These are phyloP conservation scores for Lasiurus cinereus DNA, from an alignment of 2,113 vertebrate species.

Conservation along the genomic window DNA sequence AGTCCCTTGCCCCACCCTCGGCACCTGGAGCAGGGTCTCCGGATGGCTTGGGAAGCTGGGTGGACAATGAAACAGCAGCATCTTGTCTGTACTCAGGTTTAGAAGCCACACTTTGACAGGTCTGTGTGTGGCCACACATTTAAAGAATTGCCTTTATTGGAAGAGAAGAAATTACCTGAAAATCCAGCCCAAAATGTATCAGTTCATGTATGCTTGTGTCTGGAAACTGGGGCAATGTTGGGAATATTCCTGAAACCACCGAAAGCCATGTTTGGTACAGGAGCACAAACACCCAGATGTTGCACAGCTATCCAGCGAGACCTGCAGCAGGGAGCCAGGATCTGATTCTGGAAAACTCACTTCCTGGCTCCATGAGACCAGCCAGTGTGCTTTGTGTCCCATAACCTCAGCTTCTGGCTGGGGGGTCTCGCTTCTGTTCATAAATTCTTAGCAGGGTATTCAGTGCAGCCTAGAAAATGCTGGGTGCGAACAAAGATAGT, in stretches of 20 bases:
- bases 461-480: fast-evolving
- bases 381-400: fast-evolving
- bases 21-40: neutral
- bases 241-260: no score
- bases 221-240: no score
- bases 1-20: no score
- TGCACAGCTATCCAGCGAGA: no score
- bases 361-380: fast-evolving
- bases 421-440: fast-evolving
- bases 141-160: neutral
- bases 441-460: neutral
- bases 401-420: fast-evolving
- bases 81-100: fast-evolving
- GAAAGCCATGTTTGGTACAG: no score
- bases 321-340: no score
- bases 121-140: neutral
- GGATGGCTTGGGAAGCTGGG: neutral
- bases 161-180: neutral
- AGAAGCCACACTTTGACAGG: neutral
- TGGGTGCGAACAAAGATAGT: fast-evolving
- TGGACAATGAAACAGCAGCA: fast-evolving
- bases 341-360: neutral
- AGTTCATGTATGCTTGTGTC: no score
- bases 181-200: neutral
- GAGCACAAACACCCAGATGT: neutral